phyloP scores from a whole-genome alignment of 2,888 invertebrate genomes.

The Caenorhabditis uteleia region DNA sequence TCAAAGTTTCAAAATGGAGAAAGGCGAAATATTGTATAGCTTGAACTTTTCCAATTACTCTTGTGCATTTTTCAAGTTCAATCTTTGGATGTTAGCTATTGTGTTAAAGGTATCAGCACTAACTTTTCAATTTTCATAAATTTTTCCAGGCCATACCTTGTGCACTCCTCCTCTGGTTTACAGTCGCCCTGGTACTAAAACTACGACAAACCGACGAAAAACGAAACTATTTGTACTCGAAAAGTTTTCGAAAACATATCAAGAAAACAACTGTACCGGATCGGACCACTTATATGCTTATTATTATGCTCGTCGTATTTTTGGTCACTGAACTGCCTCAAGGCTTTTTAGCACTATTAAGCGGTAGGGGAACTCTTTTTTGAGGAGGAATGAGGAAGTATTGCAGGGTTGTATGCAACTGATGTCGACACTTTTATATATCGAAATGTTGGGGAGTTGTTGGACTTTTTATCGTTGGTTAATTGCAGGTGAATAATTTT shows the following conservation, averaged over 20 bases:
- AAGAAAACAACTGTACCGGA: constrained; percentile 61
- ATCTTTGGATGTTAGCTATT: constrained; percentile 59
- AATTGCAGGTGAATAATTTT: constrained; percentile 54
- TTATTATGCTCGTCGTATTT: constrained; percentile 58
- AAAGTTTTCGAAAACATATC: constrained; percentile 58
- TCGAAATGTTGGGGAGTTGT: constrained; percentile 54
- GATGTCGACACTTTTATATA: constrained; percentile 58
- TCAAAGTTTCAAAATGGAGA: constrained; percentile 13
- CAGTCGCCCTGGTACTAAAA: constrained; percentile 54
- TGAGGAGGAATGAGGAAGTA: too few relatives aligned
- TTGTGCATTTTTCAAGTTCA: constrained; percentile 58
- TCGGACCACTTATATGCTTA: constrained; percentile 59
- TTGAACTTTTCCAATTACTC: constrained; percentile 47
- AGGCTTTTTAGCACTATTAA: constrained; percentile 54
- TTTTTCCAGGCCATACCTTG: constrained; percentile 54
- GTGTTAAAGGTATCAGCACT: constrained; percentile 48
- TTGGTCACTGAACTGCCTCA: constrained; percentile 61
- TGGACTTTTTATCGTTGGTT: constrained; percentile 58
- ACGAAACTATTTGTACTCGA: constrained; percentile 63
- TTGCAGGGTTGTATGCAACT: constrained; percentile 54
- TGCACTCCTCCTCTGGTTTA: constrained; percentile 58
- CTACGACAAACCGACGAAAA: constrained; percentile 58
- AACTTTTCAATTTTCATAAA: not conserved
- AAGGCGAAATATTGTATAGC: constrained; percentile 21
- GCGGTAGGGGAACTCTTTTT: constrained; percentile 39